phyloP scores from a whole-genome alignment of 2,888 invertebrate species.

The Xiphydria camelus region DNA sequence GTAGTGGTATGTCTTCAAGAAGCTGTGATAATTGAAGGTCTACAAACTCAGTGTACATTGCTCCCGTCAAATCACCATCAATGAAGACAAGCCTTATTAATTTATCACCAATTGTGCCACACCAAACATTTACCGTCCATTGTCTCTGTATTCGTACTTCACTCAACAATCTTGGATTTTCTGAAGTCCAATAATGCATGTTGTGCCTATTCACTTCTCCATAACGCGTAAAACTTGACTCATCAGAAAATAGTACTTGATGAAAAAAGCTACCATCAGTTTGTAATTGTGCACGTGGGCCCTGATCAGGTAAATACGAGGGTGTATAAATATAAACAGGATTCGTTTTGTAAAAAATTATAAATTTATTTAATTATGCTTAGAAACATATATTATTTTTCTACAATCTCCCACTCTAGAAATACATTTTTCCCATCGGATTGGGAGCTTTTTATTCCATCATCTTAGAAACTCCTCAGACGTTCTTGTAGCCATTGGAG shows the following conservation, averaged over 20 bases:
- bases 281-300: no score
- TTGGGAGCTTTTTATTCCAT: no score
- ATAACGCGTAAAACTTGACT: slow-evolving; percentile 15
- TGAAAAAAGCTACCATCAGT: slow-evolving; percentile 10
- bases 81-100: slow-evolving; percentile 1
- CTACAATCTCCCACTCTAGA: no score
- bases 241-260: slow-evolving; percentile 15
- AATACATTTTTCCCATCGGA: no score
- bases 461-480: no score
- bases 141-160: slow-evolving; percentile 8
- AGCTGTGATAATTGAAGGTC: slow-evolving; percentile 11
- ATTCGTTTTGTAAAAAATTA: no score
- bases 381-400: no score
- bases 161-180: slow-evolving; percentile 6
- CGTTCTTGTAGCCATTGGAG: no score
- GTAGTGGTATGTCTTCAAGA: slow-evolving; percentile 17
- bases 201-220: slow-evolving; percentile 11
- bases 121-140: slow-evolving; percentile 12
- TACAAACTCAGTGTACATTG: slow-evolving; percentile 15
- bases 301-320: no score
- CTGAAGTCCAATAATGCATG: slow-evolving; percentile 13
- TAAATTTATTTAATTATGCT: no score
- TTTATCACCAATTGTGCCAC: slow-evolving; percentile 9
- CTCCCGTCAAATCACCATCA: slow-evolving; percentile 1
- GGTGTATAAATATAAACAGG: no score